Percentiles rank a stretch among this genome's conserved stretches.
phyloP scores from a whole-genome alignment of 2,113 vertebrate genomes.

The Corydoras maculifer region DNA sequence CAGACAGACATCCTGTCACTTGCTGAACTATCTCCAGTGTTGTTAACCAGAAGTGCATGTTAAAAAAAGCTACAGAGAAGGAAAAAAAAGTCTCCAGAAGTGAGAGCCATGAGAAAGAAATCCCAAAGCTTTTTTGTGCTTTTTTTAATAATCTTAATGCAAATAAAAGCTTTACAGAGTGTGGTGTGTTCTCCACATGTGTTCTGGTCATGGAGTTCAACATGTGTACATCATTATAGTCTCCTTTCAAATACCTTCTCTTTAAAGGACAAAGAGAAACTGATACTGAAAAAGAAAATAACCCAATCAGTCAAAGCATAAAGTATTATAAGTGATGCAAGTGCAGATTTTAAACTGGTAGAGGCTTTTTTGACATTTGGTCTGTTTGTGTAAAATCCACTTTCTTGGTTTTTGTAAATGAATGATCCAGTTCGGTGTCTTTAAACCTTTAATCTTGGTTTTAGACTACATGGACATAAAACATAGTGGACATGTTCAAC shows the following conservation, averaged over 20 bases:
- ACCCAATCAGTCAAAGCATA: slow-evolving; percentile 4
- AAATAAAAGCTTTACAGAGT: slow-evolving; percentile 19
- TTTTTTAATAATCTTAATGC: slow-evolving; percentile 12
- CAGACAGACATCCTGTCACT: too few species aligned
- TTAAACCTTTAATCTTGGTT: slow-evolving; percentile 27
- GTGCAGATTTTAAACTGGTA: slow-evolving; percentile 16
- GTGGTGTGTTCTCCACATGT: slow-evolving; percentile 13
- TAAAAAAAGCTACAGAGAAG: slow-evolving; percentile 11
- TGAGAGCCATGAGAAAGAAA: slow-evolving; percentile 7
- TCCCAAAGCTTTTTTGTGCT: slow-evolving; percentile 13
- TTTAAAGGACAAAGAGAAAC: slow-evolving; percentile 11
- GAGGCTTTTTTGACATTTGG: slow-evolving; percentile 1
- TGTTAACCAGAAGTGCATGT: slow-evolving; percentile 4
- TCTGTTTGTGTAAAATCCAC: slow-evolving; percentile 22
- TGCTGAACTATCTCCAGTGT: neutral
- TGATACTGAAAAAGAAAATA: slow-evolving; percentile 1
- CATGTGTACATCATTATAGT: slow-evolving; percentile 18
- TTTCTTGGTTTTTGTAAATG: slow-evolving; percentile 15
- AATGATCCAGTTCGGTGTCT: slow-evolving; percentile 6
- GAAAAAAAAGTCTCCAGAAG: slow-evolving; percentile 12
- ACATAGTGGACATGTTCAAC: slow-evolving; percentile 17
- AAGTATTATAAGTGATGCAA: neutral
- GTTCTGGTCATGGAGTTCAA: slow-evolving; percentile 24
- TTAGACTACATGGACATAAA: slow-evolving; percentile 14
- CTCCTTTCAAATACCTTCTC: slow-evolving; percentile 3